Percentiles rank a stretch among this genome's conserved stretches.
phyloP scores from a whole-genome alignment of 2,113 vertebrate genomes.

The Lophochroa leadbeateri region DNA sequence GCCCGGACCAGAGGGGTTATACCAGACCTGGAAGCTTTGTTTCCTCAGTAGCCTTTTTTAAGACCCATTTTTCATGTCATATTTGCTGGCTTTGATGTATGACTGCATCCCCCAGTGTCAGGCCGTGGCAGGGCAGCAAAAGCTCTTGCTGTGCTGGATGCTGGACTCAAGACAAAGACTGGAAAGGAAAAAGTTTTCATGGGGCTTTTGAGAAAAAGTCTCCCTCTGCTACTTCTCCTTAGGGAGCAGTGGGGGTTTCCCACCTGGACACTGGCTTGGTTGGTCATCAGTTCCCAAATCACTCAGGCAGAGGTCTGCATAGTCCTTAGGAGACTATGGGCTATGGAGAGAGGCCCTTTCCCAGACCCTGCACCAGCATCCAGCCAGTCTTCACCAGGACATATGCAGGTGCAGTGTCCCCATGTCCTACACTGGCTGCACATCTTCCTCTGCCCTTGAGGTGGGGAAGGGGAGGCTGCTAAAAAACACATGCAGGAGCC shows the following conservation, averaged over 20 bases:
- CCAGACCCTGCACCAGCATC: background rate
- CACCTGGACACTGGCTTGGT: background rate
- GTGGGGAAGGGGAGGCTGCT: background rate
- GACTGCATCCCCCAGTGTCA: background rate
- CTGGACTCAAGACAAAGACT: background rate
- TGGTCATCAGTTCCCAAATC: background rate
- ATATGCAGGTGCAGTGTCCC: background rate
- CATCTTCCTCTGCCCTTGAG: background rate
- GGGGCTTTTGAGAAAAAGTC: background rate
- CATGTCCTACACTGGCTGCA: background rate
- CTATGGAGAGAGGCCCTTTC: background rate
- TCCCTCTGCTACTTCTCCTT: background rate
- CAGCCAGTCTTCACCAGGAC: background rate
- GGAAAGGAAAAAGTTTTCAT: background rate
- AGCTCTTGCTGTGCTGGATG: background rate
- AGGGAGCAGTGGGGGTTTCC: background rate
- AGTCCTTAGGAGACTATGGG: background rate
- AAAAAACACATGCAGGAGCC: background rate
- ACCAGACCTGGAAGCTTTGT: background rate
- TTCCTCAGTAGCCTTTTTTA: background rate
- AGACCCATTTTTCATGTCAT: background rate
- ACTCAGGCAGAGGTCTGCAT: background rate
- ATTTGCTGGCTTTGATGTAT: background rate
- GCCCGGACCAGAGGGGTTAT: background rate
- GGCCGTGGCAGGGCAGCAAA: background rate